A percentile compares a stretch with the other conserved stretches of the same genome.
phyloP scores from a whole-genome alignment of 1,140 invertebrate genomes.

The Drosophila pandora region DNA sequence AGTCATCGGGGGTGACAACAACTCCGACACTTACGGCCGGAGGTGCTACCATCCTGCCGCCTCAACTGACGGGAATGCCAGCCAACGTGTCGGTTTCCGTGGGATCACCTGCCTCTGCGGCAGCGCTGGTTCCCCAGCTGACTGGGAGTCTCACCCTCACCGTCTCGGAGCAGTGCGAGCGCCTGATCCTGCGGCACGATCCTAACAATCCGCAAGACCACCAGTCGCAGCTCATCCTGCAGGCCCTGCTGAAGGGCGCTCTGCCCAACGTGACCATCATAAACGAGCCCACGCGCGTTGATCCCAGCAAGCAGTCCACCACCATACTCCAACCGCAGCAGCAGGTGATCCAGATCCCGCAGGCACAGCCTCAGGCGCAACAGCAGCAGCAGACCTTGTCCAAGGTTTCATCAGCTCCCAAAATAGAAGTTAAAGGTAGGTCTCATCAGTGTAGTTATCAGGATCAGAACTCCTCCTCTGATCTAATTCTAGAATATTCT shows the following conservation, averaged over 20 bases:
- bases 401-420: slow-evolving; percentile 41
- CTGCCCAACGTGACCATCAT: slow-evolving; percentile 83
- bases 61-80: slow-evolving; percentile 71
- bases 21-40: slow-evolving; percentile 41
- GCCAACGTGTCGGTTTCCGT: slow-evolving; percentile 78
- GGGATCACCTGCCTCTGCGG: slow-evolving; percentile 71
- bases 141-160: slow-evolving; percentile 79
- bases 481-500: no score
- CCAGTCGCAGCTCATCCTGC: slow-evolving; percentile 80
- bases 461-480: no score
- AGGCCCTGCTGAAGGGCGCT: slow-evolving; percentile 79
- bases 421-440: slow-evolving; percentile 63
- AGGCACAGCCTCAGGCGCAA: slow-evolving; percentile 10
- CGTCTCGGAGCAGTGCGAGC: slow-evolving; percentile 80
- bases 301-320: slow-evolving; percentile 42
- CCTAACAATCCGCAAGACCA: slow-evolving; percentile 81
- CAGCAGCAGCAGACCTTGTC: slow-evolving; percentile 29
- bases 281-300: slow-evolving; percentile 75
- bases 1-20: slow-evolving; percentile 3
- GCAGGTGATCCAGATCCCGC: slow-evolving; percentile 32
- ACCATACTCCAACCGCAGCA: slow-evolving; percentile 36
- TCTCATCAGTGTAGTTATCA: no score
- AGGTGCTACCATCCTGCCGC: slow-evolving; percentile 67
- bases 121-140: slow-evolving; percentile 73
- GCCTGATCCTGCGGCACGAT: slow-evolving; percentile 78